Base-by-base conservation (phyloP, 2,888 invertebrate genomes). In the Dynastes tityus region DNA sequence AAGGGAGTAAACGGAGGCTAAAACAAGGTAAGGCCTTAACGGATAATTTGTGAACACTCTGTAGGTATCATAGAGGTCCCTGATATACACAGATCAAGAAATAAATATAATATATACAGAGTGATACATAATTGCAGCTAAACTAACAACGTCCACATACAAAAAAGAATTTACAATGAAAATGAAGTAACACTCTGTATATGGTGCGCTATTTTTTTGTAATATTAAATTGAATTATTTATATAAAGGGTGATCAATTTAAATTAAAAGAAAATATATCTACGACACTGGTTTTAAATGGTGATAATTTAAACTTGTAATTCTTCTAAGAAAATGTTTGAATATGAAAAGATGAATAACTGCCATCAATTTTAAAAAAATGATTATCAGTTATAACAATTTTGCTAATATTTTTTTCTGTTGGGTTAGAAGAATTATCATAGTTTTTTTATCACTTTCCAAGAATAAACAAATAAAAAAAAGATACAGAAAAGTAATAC, bases 401-500 rank as follows among this genome's bases (percentile, higher is more conserved):
- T 22, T 32, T 63, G 63, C 32, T 27, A 32, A 27, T 49, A 67
- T 49, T 45, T 45, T 4, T 67, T 22, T 58, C 16, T 73, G 32
- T 53, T 73, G 53, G 8, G 22, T 73, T 78, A 27, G 78, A 73
- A 73, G 78, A 77, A 78, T 73, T 78, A 78, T 61, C 45, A n/a
- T 58, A 58, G 55, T 71, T 49, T 73, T 40, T 73, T 73, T 73
- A 58, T 74, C 73, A 45, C 61, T 27, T 61, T 5, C 53, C 45
- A 11, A 45, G 45, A 1, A 45, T 11, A 45, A 45, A 45, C 2
- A 45, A 45, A 45, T 8, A 6, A 65, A n/a, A 65, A 40, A n/a
- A 22, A 40, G 45, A 8, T 13, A 40, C 40, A 11, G n/a, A 67
- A 16, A 16, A 37, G 63, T 40, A 61, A 53, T 61, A 73, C 27